Evolutionary conservation across 37 sponge, comb jelly and placozoan species (phyloP).

Genomic region (Hormiphora californensis): DNA sequence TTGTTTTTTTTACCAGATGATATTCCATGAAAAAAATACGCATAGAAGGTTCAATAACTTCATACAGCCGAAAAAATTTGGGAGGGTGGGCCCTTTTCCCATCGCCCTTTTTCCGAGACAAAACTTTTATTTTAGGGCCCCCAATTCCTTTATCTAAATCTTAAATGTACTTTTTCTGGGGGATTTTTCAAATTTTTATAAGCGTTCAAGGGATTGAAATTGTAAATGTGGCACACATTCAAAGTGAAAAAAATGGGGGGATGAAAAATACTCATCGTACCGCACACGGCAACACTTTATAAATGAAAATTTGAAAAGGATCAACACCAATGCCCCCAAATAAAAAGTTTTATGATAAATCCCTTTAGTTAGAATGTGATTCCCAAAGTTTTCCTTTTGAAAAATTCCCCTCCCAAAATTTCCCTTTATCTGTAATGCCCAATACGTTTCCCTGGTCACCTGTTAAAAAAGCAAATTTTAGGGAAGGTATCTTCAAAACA

Average conservation of each 20-base stretch:
- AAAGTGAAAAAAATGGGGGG: too few relatives aligned
- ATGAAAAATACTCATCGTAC: too few relatives aligned
- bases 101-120: constrained; percentile 70
- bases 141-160: constrained; percentile 72
- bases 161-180: constrained; percentile 78
- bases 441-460: constrained; percentile 65
- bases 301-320: too few relatives aligned
- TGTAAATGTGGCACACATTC: too few relatives aligned
- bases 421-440: constrained; percentile 70
- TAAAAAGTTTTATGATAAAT: too few relatives aligned
- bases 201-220: too few relatives aligned
- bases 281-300: too few relatives aligned
- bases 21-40: constrained; percentile 71
- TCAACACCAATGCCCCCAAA: too few relatives aligned
- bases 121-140: constrained; percentile 60
- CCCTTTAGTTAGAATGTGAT: constrained; percentile 78
- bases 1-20: constrained; percentile 45
- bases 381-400: constrained; percentile 69
- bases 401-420: constrained; percentile 77
- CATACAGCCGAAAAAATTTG: constrained; percentile 61
- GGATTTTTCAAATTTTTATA: too few relatives aligned
- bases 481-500: not conserved
- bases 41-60: constrained; percentile 65
- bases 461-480: constrained; percentile 50
- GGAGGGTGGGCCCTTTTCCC: constrained; percentile 71